Evolutionary conservation across 2,888 invertebrate genomes (phyloP), one percentile per base, ranked within the genome.

Genomic region (Rugalucina vietnamica): DNA sequence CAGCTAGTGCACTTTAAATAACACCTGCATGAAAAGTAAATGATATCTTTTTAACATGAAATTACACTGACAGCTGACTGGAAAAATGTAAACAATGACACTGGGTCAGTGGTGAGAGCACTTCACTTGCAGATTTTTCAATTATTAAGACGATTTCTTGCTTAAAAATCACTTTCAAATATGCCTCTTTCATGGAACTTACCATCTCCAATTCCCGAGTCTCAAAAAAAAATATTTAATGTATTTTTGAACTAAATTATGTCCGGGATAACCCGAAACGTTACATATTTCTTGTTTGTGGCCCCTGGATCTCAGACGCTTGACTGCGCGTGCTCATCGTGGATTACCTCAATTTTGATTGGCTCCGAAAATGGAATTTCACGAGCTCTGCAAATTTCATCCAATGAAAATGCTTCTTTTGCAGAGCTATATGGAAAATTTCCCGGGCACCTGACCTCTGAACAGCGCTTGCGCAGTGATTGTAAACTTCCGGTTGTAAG

Each of bases 401-500:
- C 90, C 90, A 91, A 91, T 91, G 76, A 82, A 29, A 39, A 2
- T 12, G 2, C 24, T 72, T 49, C 72, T 72, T 49, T 36, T 72
- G 72, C 72, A 72, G 72, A 76, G 76, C 82, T 76, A 70, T 74
- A 84, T 79, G 77, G 74, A 81, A 83, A 81, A 79, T 81, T 83
- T 76, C 81, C 88, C 85, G 88, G 87, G 84, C 69, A 80, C 71
- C 54, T 81, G 69, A 76, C 74, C 29, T 72, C 39, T 49, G 12
- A 2, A 71, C 12, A 84, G 77, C 90, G 90, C 91, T 86, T 88
- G 90, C 80, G 77, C 49, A 3, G 39, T 29, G 14, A 72, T 18
- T 39, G 87, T 88, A 89, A 89, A 90, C 90, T 90, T 90, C 90
- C 90, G 89, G 72, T n/a, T n/a, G n/a, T n/a, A n/a, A n/a, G n/a